Percentiles rank a stretch among this genome's conserved stretches.
phyloP scores from a whole-genome alignment of 2,113 vertebrate species.

The Neodontobutis hainanensis region DNA sequence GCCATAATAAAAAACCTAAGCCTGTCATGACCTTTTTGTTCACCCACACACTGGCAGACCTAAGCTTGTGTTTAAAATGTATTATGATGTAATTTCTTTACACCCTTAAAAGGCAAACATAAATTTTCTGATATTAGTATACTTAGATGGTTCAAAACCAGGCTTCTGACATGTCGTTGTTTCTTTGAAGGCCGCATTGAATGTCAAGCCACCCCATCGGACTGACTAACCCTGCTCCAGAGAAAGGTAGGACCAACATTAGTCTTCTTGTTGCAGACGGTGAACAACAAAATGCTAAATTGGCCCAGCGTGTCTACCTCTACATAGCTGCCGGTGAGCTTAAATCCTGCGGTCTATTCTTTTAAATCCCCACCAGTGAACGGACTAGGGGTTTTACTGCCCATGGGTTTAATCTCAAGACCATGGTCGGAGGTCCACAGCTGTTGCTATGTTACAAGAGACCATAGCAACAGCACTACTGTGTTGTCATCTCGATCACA shows the following conservation, averaged over 20 bases:
- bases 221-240: slow-evolving; percentile 16
- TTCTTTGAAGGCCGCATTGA: slow-evolving; percentile 14
- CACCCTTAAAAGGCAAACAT: neutral
- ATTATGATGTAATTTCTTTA: slow-evolving; percentile 2
- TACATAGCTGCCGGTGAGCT: neutral
- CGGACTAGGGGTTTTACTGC: slow-evolving; percentile 2
- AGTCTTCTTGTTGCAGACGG: neutral
- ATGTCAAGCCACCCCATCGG: neutral
- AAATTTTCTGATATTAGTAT: neutral
- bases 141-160: neutral
- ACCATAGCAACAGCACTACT: slow-evolving; percentile 28
- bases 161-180: slow-evolving; percentile 16
- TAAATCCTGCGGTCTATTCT: slow-evolving; percentile 11
- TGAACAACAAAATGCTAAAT: slow-evolving; percentile 9
- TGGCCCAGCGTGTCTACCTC: neutral
- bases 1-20: slow-evolving; percentile 2
- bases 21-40: slow-evolving; percentile 14
- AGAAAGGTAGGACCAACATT: slow-evolving; percentile 50
- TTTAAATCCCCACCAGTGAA: slow-evolving; percentile 6
- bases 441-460: slow-evolving; percentile 42
- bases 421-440: slow-evolving; percentile 16
- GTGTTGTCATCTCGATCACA: slow-evolving; percentile 17
- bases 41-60: neutral
- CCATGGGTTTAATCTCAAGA: slow-evolving; percentile 25
- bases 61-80: neutral